phyloP scores from a whole-genome alignment of 2,888 invertebrate genomes.

The Punctoribates punctum region DNA sequence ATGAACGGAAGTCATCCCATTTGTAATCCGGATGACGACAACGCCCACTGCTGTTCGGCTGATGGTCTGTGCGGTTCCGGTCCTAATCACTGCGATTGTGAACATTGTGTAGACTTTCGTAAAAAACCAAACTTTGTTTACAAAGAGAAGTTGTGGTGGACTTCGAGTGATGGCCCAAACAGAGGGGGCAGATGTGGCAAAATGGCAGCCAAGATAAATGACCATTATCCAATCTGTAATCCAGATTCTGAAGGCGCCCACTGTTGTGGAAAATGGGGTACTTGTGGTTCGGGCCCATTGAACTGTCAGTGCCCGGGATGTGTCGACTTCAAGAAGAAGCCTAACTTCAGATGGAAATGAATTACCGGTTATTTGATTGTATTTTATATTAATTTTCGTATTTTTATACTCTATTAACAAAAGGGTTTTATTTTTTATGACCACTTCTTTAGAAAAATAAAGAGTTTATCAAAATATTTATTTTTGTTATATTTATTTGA shows the following conservation, averaged over 20 bases:
- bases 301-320: slow-evolving; percentile 33
- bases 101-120: slow-evolving; percentile 29
- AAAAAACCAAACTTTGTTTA: slow-evolving; percentile 2
- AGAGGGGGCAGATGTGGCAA: slow-evolving; percentile 34
- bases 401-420: too few species aligned
- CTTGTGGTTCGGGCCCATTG: slow-evolving; percentile 37
- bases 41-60: slow-evolving; percentile 37
- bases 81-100: slow-evolving; percentile 31
- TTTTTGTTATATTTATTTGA: too few species aligned
- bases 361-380: background rate
- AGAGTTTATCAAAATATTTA: too few species aligned
- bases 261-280: slow-evolving; percentile 33
- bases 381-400: too few species aligned
- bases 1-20: slow-evolving; percentile 35
- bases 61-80: slow-evolving; percentile 36
- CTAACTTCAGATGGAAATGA: slow-evolving; percentile 16
- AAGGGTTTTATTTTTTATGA: too few species aligned
- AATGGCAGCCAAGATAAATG: slow-evolving; percentile 26
- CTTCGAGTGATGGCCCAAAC: slow-evolving; percentile 6
- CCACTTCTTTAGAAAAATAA: too few species aligned
- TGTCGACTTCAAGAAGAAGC: slow-evolving; percentile 30
- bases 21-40: slow-evolving; percentile 40
- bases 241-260: background rate
- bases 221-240: slow-evolving; percentile 28
- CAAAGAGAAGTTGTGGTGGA: slow-evolving; percentile 22